Evolutionary conservation across 2,797 vertebrate genomes (phyloP).

Genomic region (Aythya fuligula): DNA sequence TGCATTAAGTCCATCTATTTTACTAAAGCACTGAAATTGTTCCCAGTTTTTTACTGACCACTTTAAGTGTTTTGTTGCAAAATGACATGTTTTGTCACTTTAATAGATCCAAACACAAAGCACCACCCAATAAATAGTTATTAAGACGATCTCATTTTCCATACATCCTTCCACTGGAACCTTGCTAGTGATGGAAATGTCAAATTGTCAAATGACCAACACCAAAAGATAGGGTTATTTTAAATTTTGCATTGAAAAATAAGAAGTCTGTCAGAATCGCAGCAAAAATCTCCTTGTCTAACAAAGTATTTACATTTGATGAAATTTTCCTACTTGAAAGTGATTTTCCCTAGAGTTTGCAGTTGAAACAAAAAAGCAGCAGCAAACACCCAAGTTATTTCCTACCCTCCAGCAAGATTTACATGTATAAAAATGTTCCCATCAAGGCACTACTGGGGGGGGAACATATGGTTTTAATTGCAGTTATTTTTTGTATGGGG

Average conservation of each 20-base stretch:
- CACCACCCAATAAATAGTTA: not conserved
- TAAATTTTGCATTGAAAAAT: not conserved
- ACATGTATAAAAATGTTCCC: not conserved
- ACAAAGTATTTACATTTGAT: not conserved
- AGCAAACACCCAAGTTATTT: not conserved
- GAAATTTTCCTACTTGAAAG: not conserved
- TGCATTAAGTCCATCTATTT: not conserved
- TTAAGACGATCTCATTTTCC: not conserved
- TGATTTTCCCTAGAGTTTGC: not conserved
- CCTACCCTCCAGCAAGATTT: not conserved
- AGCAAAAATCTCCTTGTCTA: not conserved
- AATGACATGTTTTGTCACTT: not conserved
- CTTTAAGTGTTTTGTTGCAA: not conserved
- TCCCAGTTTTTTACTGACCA: not conserved
- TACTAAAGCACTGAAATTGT: not conserved
- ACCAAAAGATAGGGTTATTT: not conserved
- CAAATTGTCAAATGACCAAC: not conserved
- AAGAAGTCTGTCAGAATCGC: not conserved
- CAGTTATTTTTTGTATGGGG: not conserved
- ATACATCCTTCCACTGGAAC: not conserved
- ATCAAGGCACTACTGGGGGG: not conserved
- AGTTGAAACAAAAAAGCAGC: not conserved
- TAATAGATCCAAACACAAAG: not conserved
- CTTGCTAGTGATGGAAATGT: not conserved
- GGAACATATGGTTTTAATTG: not conserved